A percentile compares a stretch with the other conserved stretches of the same genome.
These are phyloP conservation scores for Orchestes rusci DNA, from an alignment of 2,888 invertebrate species.

Conservation along the genomic window DNA sequence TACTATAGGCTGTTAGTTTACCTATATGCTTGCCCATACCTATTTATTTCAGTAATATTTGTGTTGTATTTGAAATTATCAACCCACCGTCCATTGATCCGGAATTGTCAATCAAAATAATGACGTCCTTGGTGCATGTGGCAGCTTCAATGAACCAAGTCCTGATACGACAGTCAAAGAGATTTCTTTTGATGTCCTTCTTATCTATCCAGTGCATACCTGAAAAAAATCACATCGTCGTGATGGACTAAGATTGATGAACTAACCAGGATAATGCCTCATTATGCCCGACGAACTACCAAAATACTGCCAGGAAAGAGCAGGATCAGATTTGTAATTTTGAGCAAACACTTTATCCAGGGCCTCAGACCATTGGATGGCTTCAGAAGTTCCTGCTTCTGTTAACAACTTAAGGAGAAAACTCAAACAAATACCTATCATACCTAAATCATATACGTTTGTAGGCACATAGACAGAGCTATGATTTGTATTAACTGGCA, in stretches of 20 bases:
- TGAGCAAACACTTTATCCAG: slow-evolving; percentile 76
- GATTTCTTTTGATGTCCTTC: slow-evolving; percentile 37
- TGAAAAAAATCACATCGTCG: slow-evolving; percentile 14
- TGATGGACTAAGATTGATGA: not conserved
- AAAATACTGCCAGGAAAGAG: slow-evolving; percentile 95
- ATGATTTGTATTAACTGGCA: slow-evolving; percentile 67
- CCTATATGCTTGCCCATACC: slow-evolving; percentile 59
- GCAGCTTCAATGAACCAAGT: slow-evolving; percentile 98
- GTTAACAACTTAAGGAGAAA: not conserved
- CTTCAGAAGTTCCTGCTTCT: slow-evolving; percentile 50
- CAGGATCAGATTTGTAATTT: slow-evolving; percentile 84
- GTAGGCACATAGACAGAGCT: slow-evolving; percentile 93
- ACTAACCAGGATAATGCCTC: slow-evolving; percentile 71
- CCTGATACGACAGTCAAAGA: slow-evolving; percentile 86
- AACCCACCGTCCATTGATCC: slow-evolving; percentile 88
- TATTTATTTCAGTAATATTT: slow-evolving; percentile 25
- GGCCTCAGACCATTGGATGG: slow-evolving; percentile 86
- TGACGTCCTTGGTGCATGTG: slow-evolving; percentile 94
- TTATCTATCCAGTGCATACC: slow-evolving; percentile 38
- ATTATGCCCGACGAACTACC: slow-evolving; percentile 91
- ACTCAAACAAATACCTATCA: slow-evolving; percentile 23
- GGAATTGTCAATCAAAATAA: slow-evolving; percentile 90
- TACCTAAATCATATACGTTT: slow-evolving; percentile 82
- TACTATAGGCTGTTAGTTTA: slow-evolving; percentile 76
- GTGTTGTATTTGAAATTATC: not conserved